A percentile compares a stretch with the other conserved stretches of the same genome.
Conservation (phyloP, 2,797 vertebrate species). For the Pogoniulus pusillus region DNA sequence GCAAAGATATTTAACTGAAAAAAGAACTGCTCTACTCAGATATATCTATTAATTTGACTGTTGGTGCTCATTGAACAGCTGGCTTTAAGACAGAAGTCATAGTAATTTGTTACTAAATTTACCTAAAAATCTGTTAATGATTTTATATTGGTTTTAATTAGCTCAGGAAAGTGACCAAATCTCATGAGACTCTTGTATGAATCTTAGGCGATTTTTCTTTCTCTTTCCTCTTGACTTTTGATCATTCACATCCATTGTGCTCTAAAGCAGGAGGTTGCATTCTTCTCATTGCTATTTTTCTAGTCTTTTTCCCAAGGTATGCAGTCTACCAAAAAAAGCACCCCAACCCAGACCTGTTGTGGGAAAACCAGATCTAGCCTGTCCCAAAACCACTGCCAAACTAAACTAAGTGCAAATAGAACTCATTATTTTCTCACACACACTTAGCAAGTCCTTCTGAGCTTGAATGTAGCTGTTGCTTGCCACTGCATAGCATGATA, state of each 20-base stretch:
- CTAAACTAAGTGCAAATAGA: neutral
- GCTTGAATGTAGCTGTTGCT: neutral
- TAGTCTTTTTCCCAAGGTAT: neutral
- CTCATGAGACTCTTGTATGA: neutral
- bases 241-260: neutral
- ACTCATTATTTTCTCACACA: neutral
- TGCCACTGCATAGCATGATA: neutral
- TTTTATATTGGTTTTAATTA: conserved; percentile 31
- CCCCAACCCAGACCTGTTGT: neutral
- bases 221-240: neutral
- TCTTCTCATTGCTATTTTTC: neutral
- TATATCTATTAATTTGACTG: neutral
- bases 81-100: neutral
- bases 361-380: neutral
- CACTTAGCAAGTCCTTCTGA: neutral
- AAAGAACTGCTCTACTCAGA: neutral
- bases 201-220: conserved; percentile 18
- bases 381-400: neutral
- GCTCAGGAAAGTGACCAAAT: conserved; percentile 16
- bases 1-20: neutral
- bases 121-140: neutral
- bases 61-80: conserved; percentile 9
- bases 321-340: neutral
- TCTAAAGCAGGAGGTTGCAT: neutral
- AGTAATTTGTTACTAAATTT: conserved; percentile 4